Base-by-base conservation (phyloP, 2,797 vertebrate species). In the Protosalanx chinensis region DNA sequence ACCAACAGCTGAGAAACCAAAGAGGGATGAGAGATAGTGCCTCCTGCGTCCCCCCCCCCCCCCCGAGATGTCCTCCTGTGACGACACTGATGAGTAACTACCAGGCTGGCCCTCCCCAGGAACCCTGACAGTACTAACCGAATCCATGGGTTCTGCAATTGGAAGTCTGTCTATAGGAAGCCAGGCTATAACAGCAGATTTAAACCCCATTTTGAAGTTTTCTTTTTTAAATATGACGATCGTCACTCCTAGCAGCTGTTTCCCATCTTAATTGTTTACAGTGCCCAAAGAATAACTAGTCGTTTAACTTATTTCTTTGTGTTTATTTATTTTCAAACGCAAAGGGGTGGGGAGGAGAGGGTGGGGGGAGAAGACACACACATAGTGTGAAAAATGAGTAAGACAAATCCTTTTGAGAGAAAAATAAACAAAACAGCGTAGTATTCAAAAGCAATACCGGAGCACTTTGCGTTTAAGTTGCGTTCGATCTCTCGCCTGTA, bases 401-500 rank as follows among this genome's bases (percentile, higher is more conserved):
- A 64, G 63, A 64, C 62, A 78, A 93, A 92, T 94, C 92, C 94
- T 93, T 94, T 90, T 65, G 66, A 93, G 93, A 93, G 49, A 51
- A 51, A 51, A 53, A 93, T n/a, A n/a, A n/a, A n/a, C n/a, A 93
- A 94, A 94, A 95, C 91, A 92, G 92, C 85, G 87, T 89, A 91
- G 93, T 93, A 93, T 93, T 91, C 91, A 92, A 93, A 94, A 93
- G 72, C 91, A 92, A 93, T 92, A 92, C 91, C 92, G 90, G 93
- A 94, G 91, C 90, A 91, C 92, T 91, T 91, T 84, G 91, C 90
- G 62, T 41, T 41, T 3, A 41, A 3, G 37, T 41, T 12, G n/a
- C n/a, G n/a, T n/a, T n/a, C n/a, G 6, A 41, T 93, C 91, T 94
- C 92, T 91, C 89, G 89, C 91, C 90, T 85, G 84, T 90, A 88